Evolutionary conservation across 2,113 vertebrate genomes (phyloP), one percentile per base, ranked within the genome.

Genomic region (Zapornia atra): DNA sequence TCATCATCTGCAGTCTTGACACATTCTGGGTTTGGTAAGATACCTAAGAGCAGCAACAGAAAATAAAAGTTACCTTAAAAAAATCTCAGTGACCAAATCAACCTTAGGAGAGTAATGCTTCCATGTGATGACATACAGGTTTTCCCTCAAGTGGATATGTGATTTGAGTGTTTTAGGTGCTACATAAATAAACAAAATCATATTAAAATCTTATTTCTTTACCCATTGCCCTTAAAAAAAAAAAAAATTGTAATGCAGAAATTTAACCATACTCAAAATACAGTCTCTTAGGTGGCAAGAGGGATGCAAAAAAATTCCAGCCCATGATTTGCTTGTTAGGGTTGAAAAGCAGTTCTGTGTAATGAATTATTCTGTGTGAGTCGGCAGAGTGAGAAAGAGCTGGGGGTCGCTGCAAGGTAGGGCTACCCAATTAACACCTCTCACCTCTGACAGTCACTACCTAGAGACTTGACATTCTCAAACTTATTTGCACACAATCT

Each of bases 371-470:
- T 85, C 60, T 28, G 19, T 56, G 83, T 61, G 68, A 81, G 68
- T 65, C 82, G 73, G 38, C 73, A 63, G 83, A 20, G n/a, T 26
- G 40, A 40, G 60, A 59, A 60, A 63, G 79, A 79, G 50, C 57
- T 86, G 65, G 59, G 42, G 40, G 46, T 86, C 40, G 2, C 44
- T n/a, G 53, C 5, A 4, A 76, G 64, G 34, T 77, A 86, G 54
- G 22, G 64, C 53, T 93, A 70, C 65, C 36, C 29, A 71, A 81
- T 95, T 87, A 75, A 90, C 75, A 91, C 53, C 84, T 94, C 91
- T 92, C 86, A 89, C 77, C 91, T 94, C 40, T 50, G 87, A 56
- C 70, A 26, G 33, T 9, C 76, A 68, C 33, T 28, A 38, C 42
- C 64, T 64, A 26, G 60, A 92, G 88, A 73, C 24, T 0, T 42